Evolutionary conservation across 64 coral and sea anemone genomes (phyloP).

Genomic region (Trachythela sp.): DNA sequence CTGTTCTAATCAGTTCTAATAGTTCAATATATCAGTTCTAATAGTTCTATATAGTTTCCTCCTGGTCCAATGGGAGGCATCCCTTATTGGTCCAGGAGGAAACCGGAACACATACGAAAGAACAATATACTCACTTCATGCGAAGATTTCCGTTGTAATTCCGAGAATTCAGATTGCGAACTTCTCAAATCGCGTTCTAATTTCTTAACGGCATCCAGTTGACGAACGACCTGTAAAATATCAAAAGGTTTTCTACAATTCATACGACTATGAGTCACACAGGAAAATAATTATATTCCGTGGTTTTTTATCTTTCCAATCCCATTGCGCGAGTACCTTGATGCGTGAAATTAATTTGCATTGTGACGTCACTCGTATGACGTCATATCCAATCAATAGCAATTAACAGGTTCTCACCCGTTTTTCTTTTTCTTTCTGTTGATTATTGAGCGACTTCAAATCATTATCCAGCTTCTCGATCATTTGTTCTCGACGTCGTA

Average conservation of each 20-base stretch:
- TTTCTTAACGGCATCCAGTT: slow-evolving; percentile 8
- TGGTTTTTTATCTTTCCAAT: no score
- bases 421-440: slow-evolving; percentile 17
- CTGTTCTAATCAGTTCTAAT: no score
- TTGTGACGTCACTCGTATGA: no score
- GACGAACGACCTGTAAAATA: slow-evolving; percentile 1
- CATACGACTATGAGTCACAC: not conserved
- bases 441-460: not conserved
- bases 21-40: no score
- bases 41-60: no score
- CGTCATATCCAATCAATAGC: not conserved
- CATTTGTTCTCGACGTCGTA: not conserved
- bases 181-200: not conserved
- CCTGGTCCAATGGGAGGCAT: not conserved
- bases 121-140: not conserved
- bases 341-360: no score
- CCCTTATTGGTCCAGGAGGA: no score
- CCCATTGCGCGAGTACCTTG: no score
- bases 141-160: slow-evolving; percentile 15
- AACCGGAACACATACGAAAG: no score
- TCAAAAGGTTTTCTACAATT: not conserved
- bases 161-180: not conserved
- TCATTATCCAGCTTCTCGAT: not conserved
- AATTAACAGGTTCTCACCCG: not conserved
- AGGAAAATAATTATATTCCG: not conserved